phyloP scores from a whole-genome alignment of 2,113 vertebrate genomes.

The Caracal caracal region DNA sequence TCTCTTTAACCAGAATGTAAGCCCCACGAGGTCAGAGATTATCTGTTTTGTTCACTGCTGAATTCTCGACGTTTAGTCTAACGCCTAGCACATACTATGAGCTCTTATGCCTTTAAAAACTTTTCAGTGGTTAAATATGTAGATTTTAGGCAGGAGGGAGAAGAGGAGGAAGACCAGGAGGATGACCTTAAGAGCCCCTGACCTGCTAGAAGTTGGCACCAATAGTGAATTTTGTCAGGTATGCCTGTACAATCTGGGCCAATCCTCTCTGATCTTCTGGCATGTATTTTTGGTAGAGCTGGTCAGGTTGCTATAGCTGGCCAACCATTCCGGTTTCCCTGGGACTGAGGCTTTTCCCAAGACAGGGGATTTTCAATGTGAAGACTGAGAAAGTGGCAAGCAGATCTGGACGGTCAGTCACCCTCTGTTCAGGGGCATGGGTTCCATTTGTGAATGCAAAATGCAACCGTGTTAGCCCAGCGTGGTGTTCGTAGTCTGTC shows the following conservation, averaged over 20 bases:
- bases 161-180: background rate
- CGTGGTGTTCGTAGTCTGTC: background rate
- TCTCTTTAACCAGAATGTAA: background rate
- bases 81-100: background rate
- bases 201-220: background rate
- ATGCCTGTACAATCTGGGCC: background rate
- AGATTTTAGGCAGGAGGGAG: background rate
- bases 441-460: background rate
- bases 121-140: background rate
- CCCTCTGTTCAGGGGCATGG: background rate
- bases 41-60: background rate
- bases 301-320: background rate
- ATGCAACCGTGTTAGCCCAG: background rate
- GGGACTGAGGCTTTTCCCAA: background rate
- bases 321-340: background rate
- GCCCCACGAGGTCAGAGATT: background rate
- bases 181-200: background rate
- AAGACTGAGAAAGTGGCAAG: background rate
- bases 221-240: background rate
- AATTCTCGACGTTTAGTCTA: background rate
- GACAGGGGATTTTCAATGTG: background rate
- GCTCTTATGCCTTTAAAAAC: background rate
- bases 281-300: background rate
- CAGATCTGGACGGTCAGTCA: background rate
- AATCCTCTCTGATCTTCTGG: background rate